Base-by-base conservation (phyloP, 2,113 vertebrate species). In the Dryoscopus gambensis region DNA sequence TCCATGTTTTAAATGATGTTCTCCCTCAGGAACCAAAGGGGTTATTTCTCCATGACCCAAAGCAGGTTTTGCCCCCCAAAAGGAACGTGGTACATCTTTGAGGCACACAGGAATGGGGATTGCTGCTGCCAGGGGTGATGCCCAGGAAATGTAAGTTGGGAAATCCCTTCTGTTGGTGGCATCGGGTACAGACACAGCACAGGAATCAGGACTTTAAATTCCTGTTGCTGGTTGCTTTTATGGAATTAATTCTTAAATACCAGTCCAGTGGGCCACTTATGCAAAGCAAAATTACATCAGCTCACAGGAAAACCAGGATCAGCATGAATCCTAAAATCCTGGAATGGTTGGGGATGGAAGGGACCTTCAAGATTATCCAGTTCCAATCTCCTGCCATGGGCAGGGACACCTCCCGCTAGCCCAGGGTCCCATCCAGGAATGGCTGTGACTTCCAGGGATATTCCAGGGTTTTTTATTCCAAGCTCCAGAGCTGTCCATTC, bases 151-250 rank as follows among this genome's bases (percentile, higher is more conserved):
- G 1, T 0, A 25, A 62, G 25, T 5, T 75, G 35, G 76, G 44
- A n/a, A 86, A 59, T 42, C 33, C 53, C 31, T 86, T 75, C 20
- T 79, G 49, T 37, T 27, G 31, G 25, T 53, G 50, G 55, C 42
- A 60, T 1, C 0, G 0, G 37, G 68, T 42, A n/a, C 30, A 52
- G 35, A 25, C 1, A 4, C 39, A 62, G 35, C 7, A 12, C 11
- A 46, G 74, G 53, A 90, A 62, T 28, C 8, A 67, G 18, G 47
- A 83, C 15, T 74, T 70, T 1, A 35, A 94, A 79, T 67, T 75
- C 56, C 70, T 3, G 0, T 4, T 62, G 27, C 4, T 44, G 56
- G 15, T 5, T 33, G 27, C 4, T 42, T 40, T 86, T 10, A 50
- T 17, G 35, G 53, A 68, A 46, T 60, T 27, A 20, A 70, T 50